Evolutionary conservation across 2,888 invertebrate species (phyloP), one percentile per base, ranked within the genome.

Genomic region (Meteorus colon): DNA sequence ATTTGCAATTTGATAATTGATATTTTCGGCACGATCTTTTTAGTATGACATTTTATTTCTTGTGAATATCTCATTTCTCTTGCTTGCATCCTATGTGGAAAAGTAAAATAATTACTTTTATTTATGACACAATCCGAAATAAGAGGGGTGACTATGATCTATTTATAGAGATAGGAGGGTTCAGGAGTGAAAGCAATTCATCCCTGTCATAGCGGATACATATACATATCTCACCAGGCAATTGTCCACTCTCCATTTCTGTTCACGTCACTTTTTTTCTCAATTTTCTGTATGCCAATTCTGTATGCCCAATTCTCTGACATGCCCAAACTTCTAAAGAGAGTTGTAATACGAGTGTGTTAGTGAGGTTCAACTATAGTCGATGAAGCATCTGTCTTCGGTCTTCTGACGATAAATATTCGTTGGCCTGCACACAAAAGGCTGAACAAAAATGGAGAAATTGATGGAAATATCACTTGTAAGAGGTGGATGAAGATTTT

Each of bases 141-240:
- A 62, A 29, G 34, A 27, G 10, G 1, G 12, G 24, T 12, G 16
- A 65, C 34, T 34, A 37, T 65, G 65, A 65, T 65, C 37, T 65
- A 65, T 65, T 63, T 12, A 19, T 41, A 19, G 41, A 3, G 31
- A 16, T n/a, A 12, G 19, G 14, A 41, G 37, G 34, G 65, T 65
- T 37, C 65, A 41, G 37, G 19, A 65, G 37, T 65, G 37, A 19
- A 65, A 4, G 65, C 65, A 65, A 37, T 65, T 65, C 37, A 65
- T 65, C 37, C 24, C 24, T 19, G 16, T 65, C 65, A 65, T 29
- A 29, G 1, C 12, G 27, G 12, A 24, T 55, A 55, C n/a, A 55
- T 55, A 55, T 55, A 24, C 8, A 0, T 55, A 24, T n/a, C 41
- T 4, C 19, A 37, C 16, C 34, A 2, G n/a, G 34, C 19, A 6